Percentiles rank a stretch among this genome's conserved stretches.
Conservation (phyloP, 2,113 vertebrate genomes). For the Chelonoidis abingdonii region DNA sequence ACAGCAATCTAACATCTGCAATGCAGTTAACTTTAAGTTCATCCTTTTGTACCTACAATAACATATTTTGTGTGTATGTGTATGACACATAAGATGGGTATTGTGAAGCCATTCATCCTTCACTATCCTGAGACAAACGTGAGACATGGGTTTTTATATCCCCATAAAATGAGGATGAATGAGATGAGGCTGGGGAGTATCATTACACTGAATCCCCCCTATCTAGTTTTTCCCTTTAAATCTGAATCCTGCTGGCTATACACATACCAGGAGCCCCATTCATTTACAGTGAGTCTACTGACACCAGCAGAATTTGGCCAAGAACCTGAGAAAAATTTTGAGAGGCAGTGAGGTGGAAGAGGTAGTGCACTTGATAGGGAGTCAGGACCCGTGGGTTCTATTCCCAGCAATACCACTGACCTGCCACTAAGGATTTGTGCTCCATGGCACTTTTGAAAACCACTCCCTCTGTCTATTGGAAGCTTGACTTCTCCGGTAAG, state of each 20-base stretch:
- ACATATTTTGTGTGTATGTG: background rate
- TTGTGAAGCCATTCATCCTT: background rate
- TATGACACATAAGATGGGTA: background rate
- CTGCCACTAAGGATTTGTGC: background rate
- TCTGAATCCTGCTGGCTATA: background rate
- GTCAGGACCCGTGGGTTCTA: background rate
- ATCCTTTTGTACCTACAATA: background rate
- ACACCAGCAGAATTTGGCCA: background rate
- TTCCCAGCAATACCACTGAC: background rate
- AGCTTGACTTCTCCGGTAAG: background rate
- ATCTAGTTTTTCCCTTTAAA: background rate
- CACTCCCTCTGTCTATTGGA: background rate
- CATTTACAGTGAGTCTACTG: accelerated
- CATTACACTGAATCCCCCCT: background rate
- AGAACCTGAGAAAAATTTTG: background rate
- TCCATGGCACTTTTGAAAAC: background rate
- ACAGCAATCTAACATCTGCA: slow-evolving; percentile 31
- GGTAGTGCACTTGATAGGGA: background rate
- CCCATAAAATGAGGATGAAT: background rate
- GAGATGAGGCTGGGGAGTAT: background rate
- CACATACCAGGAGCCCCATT: background rate
- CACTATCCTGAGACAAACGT: background rate
- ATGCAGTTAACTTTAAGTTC: background rate
- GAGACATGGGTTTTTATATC: background rate
- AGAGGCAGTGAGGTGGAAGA: background rate